Percentiles rank a stretch among this genome's conserved stretches.
phyloP scores from a whole-genome alignment of 2,797 vertebrate species.

The Microctenopoma lineatum region DNA sequence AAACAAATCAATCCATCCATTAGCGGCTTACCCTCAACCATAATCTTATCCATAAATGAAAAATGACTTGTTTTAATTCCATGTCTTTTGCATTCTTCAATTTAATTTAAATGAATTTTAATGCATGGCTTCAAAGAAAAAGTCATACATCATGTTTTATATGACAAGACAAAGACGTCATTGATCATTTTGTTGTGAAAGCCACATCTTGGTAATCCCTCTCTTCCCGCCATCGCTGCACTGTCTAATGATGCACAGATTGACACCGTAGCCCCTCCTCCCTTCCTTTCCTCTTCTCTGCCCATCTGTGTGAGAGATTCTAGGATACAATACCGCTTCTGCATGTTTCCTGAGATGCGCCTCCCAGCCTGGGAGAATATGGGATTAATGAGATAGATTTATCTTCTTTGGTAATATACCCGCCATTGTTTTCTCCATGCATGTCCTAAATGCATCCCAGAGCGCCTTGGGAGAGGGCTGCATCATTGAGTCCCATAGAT shows the following conservation, averaged over 20 bases:
- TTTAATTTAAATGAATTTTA: slow-evolving; percentile 30
- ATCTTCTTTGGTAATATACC: slow-evolving; percentile 82
- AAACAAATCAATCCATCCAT: neutral
- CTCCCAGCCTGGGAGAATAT: slow-evolving; percentile 80
- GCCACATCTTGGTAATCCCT: slow-evolving; percentile 75
- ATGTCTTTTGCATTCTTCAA: slow-evolving; percentile 13
- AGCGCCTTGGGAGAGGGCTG: slow-evolving; percentile 75
- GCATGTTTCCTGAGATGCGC: slow-evolving; percentile 76
- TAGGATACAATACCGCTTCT: slow-evolving; percentile 67
- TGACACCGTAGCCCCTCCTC: slow-evolving; percentile 73
- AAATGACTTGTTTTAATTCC: slow-evolving; percentile 19
- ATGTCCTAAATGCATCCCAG: slow-evolving; percentile 78
- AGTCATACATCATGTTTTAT: slow-evolving; percentile 48
- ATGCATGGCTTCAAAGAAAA: slow-evolving; percentile 50
- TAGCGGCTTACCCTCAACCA: neutral
- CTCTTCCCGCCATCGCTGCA: slow-evolving; percentile 68
- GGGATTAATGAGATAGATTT: slow-evolving; percentile 86
- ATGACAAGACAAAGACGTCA: slow-evolving; percentile 70
- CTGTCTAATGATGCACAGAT: slow-evolving; percentile 84
- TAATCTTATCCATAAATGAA: neutral
- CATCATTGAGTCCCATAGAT: slow-evolving; percentile 76
- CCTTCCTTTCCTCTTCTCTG: slow-evolving; percentile 51
- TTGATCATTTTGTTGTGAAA: slow-evolving; percentile 77
- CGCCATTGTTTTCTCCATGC: slow-evolving; percentile 79
- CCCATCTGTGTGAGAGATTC: slow-evolving; percentile 81